Base-by-base conservation (phyloP, 2,888 invertebrate species). In the Thera obeliscata region DNA sequence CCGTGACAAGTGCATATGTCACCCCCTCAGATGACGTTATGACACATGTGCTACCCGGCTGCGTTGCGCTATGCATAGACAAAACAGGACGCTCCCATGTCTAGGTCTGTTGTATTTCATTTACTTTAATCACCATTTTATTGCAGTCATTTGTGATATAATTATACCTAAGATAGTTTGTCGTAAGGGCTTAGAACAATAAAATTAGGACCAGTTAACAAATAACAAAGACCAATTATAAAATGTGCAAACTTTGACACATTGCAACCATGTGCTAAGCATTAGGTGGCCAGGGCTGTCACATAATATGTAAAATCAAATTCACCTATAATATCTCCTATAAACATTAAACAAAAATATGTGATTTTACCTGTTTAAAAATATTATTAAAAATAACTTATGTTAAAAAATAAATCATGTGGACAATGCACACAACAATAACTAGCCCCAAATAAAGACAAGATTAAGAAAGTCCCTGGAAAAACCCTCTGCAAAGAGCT, bases 21-120 rank as follows among this genome's bases (percentile, higher is more conserved):
- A 87, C 86, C 87, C 88, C 88, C 87, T 81, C 79, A 80, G 73
- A 80, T 65, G 64, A 52, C 64, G 56, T 63, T 76, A 79, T 61
- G 70, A 71, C 83, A 87, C 91, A 91, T 85, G 86, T 91, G 91
- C 78, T 75, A 52, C 76, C 87, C 89, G 88, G 87, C 88, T 90
- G 90, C 59, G 77, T 38, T 36, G 90, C 59, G 77, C 55, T 36
- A 55, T n/a, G 55, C 79, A 76, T 82, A 81, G 81, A 76, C 73
- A 2, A 69, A 69, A 76, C 79, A 80, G 72, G 74, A 73, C 78
- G 81, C 78, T 84, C 86, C 79, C 86, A 82, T 80, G 73, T 75
- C 83, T 75, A 70, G 68, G 57, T 60, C 66, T 64, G 68, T 67
- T 46, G 9, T 61, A 61, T 61, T 49, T 56, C 56, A 56, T 61